Evolutionary conservation across 2,113 vertebrate genomes (phyloP).

Genomic region (Haemorhous mexicanus): DNA sequence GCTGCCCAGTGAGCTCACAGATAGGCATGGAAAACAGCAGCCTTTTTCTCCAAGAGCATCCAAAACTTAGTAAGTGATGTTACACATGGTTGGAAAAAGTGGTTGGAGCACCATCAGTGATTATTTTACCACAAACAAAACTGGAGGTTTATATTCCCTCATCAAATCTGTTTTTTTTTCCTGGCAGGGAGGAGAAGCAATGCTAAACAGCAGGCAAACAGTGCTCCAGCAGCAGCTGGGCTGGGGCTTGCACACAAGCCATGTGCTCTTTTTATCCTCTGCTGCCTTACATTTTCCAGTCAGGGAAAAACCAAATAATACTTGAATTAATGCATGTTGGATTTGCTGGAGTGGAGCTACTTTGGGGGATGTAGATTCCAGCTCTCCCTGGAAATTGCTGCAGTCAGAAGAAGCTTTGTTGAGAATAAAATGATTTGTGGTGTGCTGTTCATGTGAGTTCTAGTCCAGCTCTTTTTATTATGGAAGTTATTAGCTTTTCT

Average conservation of each 20-base stretch:
- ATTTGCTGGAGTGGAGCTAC: not conserved
- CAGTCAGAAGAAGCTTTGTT: not conserved
- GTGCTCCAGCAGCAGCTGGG: not conserved
- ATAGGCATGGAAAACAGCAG: not conserved
- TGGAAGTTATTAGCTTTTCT: not conserved
- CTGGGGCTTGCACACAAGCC: not conserved
- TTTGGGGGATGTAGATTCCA: not conserved
- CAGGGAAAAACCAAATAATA: not conserved
- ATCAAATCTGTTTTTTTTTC: not conserved
- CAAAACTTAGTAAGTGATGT: not conserved
- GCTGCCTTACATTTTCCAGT: not conserved
- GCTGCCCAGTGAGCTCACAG: not conserved
- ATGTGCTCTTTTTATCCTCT: not conserved
- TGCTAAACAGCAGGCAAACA: constrained; percentile 38
- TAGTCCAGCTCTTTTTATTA: not conserved
- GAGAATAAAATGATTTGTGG: not conserved
- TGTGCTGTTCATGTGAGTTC: not conserved
- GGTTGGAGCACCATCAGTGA: not conserved
- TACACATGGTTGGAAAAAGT: not conserved
- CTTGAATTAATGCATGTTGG: not conserved
- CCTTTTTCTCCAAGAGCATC: not conserved
- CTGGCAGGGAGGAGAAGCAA: not conserved
- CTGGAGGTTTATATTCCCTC: not conserved
- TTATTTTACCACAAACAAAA: not conserved
- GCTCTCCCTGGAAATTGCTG: not conserved